Conservation (phyloP, 1,140 invertebrate genomes). For the Frieseomelitta varia region DNA sequence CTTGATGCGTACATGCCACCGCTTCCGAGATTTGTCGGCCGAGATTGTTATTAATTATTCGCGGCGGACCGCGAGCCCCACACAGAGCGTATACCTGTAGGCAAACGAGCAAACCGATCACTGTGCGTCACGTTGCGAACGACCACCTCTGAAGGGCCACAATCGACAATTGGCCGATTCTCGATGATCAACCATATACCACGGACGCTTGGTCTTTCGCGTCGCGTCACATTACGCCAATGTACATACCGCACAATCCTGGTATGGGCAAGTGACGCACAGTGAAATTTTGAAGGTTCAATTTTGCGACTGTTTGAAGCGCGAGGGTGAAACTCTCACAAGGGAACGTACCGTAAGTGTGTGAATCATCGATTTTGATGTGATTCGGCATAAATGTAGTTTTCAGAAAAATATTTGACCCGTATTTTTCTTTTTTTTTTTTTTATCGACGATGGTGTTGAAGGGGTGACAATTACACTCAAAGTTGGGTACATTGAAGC, state of each 20-base stretch:
- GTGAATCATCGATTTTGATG: too few species aligned
- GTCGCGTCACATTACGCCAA: background rate
- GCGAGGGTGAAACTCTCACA: too few species aligned
- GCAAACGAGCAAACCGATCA: slow-evolving; percentile 33
- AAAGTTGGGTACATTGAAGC: too few species aligned
- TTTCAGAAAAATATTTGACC: too few species aligned
- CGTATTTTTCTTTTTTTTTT: too few species aligned
- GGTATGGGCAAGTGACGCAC: too few species aligned
- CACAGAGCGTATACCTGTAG: slow-evolving; percentile 48
- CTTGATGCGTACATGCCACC: slow-evolving; percentile 39
- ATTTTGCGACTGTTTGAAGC: too few species aligned
- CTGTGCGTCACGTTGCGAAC: background rate
- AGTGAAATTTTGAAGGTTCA: background rate
- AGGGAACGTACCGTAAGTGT: too few species aligned
- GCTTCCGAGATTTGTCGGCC: slow-evolving; percentile 59
- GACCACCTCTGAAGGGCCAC: background rate
- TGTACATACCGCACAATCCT: background rate
- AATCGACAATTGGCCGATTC: slow-evolving; percentile 25
- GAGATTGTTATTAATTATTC: slow-evolving; percentile 65
- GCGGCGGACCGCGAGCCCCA: slow-evolving; percentile 19
- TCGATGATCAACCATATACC: slow-evolving; percentile 1
- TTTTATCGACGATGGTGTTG: too few species aligned
- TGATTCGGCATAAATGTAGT: too few species aligned
- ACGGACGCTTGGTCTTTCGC: background rate
- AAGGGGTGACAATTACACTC: too few species aligned